Evolutionary conservation across 2,113 vertebrate species (phyloP), one percentile per base, ranked within the genome.

Genomic region (Anser cygnoides): DNA sequence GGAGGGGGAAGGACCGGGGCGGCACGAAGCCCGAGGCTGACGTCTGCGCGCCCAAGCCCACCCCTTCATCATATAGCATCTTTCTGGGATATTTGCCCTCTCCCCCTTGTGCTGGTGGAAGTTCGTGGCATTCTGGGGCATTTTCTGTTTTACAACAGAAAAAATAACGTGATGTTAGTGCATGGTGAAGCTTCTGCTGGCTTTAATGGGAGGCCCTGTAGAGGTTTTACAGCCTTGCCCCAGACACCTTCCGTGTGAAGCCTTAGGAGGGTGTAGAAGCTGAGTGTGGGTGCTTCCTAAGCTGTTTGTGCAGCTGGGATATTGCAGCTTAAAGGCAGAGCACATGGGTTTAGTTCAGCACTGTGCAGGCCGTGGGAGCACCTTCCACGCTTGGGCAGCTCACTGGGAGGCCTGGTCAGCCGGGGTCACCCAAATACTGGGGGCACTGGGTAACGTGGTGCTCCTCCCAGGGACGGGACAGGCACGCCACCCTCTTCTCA

Each of bases 1-100:
- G 37, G 29, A 52, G 15, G 21, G 5, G 19, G 33, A 57, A 62
- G 25, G 41, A 52, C 10, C 2, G 1, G 26, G 0, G 0, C 17
- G 37, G 6, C 14, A 46, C 9, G 1, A 10, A 52, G 52, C 12
- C 4, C 8, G 15, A 63, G 52, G 37, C 35, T 9, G 15, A 37
- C 7, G 7, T n/a, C 33, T 52, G 12, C 26, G 17, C 3, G 11
- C 5, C 33, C 26, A 23, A 35, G 25, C 0, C 2, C 10, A 39
- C 9, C 10, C 35, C 43, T 31, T 25, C 7, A 37, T 70, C 43
- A 9, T 54, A 33, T 26, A 2, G 0, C 3, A 58, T 37, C 14
- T 62, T 52, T 52, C 16, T 6, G 0, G 54, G 3, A 8, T 6
- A 0, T 76, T 59, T 37, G 10, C 39, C 10, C 2, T 62, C 58